Evolutionary conservation across 2,797 vertebrate species (phyloP).

Genomic region (Pelodytes ibericus): DNA sequence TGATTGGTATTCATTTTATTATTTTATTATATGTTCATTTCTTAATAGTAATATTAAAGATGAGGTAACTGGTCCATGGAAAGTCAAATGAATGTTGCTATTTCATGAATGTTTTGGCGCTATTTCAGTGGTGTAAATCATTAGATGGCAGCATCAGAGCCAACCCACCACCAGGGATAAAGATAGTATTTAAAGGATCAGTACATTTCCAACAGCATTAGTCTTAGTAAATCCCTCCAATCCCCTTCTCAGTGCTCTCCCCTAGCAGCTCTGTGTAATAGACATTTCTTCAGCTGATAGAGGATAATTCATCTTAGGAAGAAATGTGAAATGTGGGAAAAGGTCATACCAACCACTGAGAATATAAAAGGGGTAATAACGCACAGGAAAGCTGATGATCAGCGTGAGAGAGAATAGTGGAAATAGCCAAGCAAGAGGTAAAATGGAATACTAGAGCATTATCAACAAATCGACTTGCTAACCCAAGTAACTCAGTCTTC

Average conservation of each 20-base stretch:
- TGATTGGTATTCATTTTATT: too few relatives aligned
- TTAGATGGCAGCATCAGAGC: too few relatives aligned
- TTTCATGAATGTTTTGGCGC: too few relatives aligned
- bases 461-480: neutral
- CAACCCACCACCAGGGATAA: too few relatives aligned
- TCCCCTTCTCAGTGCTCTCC: neutral
- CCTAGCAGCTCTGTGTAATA: neutral
- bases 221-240: neutral
- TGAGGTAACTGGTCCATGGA: too few relatives aligned
- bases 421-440: neutral
- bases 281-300: neutral
- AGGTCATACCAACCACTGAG: neutral
- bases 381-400: neutral
- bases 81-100: too few relatives aligned
- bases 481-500: too few relatives aligned
- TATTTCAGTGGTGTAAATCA: too few relatives aligned
- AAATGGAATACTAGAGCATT: neutral
- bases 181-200: neutral
- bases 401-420: neutral
- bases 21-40: too few relatives aligned
- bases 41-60: too few relatives aligned
- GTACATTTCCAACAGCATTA: neutral
- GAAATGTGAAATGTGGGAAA: neutral
- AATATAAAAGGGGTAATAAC: neutral
- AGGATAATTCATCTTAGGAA: neutral